Conservation (phyloP, 2,113 vertebrate species). For the Myotis lucifugus region DNA sequence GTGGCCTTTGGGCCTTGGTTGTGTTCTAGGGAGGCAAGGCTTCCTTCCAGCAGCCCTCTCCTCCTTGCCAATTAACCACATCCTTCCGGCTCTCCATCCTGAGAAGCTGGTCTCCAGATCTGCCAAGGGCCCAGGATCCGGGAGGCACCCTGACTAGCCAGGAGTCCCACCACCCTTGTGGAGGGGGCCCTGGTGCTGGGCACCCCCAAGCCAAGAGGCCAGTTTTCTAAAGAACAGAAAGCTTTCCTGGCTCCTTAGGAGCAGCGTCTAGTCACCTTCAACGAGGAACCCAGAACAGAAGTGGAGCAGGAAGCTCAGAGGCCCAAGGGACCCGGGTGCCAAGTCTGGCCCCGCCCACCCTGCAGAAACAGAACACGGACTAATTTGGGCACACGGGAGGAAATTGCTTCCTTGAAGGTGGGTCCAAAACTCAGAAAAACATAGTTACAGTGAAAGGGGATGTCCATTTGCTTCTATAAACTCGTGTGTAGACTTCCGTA, state of each 20-base stretch:
- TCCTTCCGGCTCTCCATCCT: neutral
- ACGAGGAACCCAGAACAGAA: neutral
- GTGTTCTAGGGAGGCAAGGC: neutral
- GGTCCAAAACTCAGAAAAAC: neutral
- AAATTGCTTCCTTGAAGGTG: neutral
- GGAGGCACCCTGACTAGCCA: neutral
- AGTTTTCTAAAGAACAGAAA: conserved; percentile 52
- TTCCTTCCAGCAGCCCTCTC: neutral
- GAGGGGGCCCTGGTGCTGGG: neutral
- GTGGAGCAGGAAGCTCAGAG: neutral
- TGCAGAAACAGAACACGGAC: neutral
- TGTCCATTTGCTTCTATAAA: neutral
- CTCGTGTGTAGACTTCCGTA: neutral
- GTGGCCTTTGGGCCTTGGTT: neutral
- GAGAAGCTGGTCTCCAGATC: neutral
- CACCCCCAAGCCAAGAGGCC: neutral
- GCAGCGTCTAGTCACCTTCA: neutral
- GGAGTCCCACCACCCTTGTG: neutral
- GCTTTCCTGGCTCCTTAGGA: conserved; percentile 59
- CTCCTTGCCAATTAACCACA: neutral
- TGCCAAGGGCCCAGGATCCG: conserved; percentile 5
- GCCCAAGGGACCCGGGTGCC: fast-evolving
- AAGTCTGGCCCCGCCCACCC: neutral
- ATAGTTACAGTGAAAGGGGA: neutral
- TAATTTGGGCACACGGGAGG: neutral